Evolutionary conservation across 1,140 invertebrate genomes (phyloP).

Genomic region (Tyrophagus putrescentiae): DNA sequence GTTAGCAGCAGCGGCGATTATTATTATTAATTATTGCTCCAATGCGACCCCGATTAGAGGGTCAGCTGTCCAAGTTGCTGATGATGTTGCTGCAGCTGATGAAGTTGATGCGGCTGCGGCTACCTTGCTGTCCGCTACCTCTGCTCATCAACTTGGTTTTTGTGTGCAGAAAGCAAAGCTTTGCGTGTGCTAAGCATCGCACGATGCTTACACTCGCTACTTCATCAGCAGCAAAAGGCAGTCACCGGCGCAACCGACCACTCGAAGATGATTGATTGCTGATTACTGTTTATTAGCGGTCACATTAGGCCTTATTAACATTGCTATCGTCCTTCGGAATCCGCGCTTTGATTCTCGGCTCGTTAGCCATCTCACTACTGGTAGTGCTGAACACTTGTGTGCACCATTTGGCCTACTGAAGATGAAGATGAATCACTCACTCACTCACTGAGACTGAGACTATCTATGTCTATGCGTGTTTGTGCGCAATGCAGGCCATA

Average conservation of each 20-base stretch:
- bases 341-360: slow-evolving; percentile 10
- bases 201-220: too few species aligned
- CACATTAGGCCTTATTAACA: neutral
- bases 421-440: slow-evolving; percentile 12
- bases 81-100: too few species aligned
- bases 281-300: slow-evolving; percentile 16
- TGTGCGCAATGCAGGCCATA: too few species aligned
- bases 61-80: neutral
- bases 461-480: too few species aligned
- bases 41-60: slow-evolving; percentile 15
- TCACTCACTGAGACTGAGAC: too few species aligned
- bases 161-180: too few species aligned
- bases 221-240: too few species aligned
- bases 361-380: neutral
- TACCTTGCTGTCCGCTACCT: too few species aligned
- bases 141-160: too few species aligned
- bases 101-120: too few species aligned
- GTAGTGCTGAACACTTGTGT: neutral
- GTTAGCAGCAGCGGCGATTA: neutral
- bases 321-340: slow-evolving; percentile 4
- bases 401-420: neutral
- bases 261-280: slow-evolving; percentile 11
- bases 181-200: too few species aligned
- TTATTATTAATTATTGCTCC: slow-evolving; percentile 12
- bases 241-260: neutral